Evolutionary conservation across 2,113 vertebrate genomes (phyloP).

Genomic region (Diadophis punctatus): DNA sequence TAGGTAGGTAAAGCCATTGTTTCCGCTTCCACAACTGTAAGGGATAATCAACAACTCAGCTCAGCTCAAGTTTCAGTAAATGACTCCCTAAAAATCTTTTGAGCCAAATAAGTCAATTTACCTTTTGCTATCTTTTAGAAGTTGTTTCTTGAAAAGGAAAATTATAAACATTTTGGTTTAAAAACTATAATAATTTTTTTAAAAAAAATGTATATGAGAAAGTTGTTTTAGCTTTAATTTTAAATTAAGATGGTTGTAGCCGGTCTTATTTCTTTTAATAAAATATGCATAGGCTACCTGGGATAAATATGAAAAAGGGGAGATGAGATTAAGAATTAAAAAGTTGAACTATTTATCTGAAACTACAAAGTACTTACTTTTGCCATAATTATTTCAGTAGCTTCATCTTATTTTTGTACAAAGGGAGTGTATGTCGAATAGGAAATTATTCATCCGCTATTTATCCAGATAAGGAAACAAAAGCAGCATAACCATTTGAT

Average conservation of each 20-base stretch:
- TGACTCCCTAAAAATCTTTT: not conserved
- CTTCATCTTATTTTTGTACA: not conserved
- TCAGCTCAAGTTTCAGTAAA: not conserved
- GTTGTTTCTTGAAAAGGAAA: not conserved
- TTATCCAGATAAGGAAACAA: conserved; percentile 11
- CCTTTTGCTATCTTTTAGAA: not conserved
- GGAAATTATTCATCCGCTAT: not conserved
- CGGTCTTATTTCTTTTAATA: not conserved
- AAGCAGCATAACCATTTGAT: not conserved
- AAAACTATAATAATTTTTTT: not conserved
- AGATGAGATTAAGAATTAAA: not conserved
- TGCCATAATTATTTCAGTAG: not conserved
- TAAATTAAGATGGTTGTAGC: conserved; percentile 1
- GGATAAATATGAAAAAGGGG: conserved; percentile 7
- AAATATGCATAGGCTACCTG: not conserved
- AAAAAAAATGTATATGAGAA: not conserved
- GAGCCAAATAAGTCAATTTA: not conserved
- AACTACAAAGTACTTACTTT: conserved; percentile 14
- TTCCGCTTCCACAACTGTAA: too few relatives aligned
- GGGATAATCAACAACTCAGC: too few relatives aligned
- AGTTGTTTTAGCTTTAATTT: not conserved
- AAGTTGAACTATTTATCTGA: not conserved
- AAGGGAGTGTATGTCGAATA: not conserved
- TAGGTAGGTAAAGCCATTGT: not conserved
- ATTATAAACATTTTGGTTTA: not conserved